phyloP scores from a whole-genome alignment of 2,797 vertebrate species.

The Macropus fuliginosus region DNA sequence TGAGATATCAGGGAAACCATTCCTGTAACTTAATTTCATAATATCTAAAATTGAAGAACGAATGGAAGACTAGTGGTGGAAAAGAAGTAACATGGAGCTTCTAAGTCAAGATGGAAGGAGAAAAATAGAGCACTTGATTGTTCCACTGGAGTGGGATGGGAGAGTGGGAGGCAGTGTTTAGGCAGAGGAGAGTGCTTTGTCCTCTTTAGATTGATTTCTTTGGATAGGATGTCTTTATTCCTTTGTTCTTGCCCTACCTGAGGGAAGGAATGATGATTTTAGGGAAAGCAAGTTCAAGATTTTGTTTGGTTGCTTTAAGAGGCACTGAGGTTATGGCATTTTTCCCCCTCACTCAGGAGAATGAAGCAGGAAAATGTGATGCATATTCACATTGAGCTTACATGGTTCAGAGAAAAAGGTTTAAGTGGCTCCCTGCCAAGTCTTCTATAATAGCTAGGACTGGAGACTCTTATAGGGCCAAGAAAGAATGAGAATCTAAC shows the following conservation, averaged over 20 bases:
- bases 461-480: neutral
- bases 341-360: neutral
- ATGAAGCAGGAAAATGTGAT: slow-evolving; percentile 17
- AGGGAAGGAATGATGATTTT: neutral
- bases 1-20: neutral
- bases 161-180: neutral
- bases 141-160: rapidly evolving
- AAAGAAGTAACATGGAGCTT: neutral
- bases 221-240: neutral
- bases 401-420: neutral
- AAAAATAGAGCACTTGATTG: neutral
- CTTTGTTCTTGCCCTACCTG: neutral
- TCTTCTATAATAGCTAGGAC: too few relatives aligned
- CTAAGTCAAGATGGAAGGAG: rapidly evolving
- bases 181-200: neutral
- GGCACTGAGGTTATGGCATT: neutral
- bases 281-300: neutral
- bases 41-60: neutral
- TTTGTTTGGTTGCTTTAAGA: neutral
- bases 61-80: neutral
- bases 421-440: neutral
- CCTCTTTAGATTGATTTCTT: neutral
- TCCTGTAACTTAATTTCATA: neutral
- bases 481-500: neutral
- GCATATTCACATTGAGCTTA: slow-evolving; percentile 16